phyloP scores from a whole-genome alignment of 2,113 vertebrate species.

The Argyrosomus japonicus region DNA sequence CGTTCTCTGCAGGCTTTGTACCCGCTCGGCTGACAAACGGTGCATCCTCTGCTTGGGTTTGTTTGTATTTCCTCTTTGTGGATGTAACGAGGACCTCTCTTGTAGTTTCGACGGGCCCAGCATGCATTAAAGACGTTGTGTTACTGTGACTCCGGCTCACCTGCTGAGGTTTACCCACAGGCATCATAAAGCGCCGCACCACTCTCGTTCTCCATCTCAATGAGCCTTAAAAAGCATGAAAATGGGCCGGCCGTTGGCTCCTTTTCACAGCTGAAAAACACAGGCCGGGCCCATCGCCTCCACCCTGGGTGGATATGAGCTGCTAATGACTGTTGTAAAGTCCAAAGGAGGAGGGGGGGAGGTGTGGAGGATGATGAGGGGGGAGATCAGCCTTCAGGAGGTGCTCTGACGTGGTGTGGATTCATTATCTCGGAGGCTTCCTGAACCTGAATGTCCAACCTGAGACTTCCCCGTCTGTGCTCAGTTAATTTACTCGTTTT shows the following conservation, averaged over 20 bases:
- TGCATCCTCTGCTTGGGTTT: conserved; percentile 53
- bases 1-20: conserved; percentile 13
- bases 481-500: conserved; percentile 29
- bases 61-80: conserved; percentile 81
- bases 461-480: background rate
- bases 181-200: conserved; percentile 67
- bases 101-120: conserved; percentile 66
- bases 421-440: conserved; percentile 59
- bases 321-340: conserved; percentile 83
- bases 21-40: conserved; percentile 16
- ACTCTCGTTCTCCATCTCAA: conserved; percentile 74
- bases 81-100: conserved; percentile 73
- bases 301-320: conserved; percentile 72
- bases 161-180: conserved; percentile 76
- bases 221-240: conserved; percentile 79
- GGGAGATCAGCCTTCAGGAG: conserved; percentile 29
- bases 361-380: background rate
- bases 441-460: conserved; percentile 3
- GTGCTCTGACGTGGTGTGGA: conserved; percentile 18
- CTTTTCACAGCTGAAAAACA: conserved; percentile 75
- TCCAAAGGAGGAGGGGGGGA: background rate
- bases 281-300: conserved; percentile 66
- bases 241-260: conserved; percentile 62
- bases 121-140: conserved; percentile 68
- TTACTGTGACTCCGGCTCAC: conserved; percentile 67